These are phyloP conservation scores for Petrocephalus zakoni DNA, from an alignment of 2,113 vertebrate species.

Conservation along the genomic window DNA sequence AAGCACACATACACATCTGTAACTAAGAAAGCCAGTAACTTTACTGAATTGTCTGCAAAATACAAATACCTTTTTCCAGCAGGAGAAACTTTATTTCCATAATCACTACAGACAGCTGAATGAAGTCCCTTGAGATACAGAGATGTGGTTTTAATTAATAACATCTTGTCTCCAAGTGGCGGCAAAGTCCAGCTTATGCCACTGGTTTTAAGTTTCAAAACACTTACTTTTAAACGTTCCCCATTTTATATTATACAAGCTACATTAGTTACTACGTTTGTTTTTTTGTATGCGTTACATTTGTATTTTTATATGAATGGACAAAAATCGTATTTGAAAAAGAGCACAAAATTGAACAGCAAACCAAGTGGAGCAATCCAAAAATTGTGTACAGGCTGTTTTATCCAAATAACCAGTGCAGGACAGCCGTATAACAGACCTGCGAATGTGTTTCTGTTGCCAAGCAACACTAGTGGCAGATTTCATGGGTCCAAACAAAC, in stretches of 20 bases:
- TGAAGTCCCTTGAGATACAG: conserved; percentile 82
- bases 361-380: conserved; percentile 78
- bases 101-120: conserved; percentile 81
- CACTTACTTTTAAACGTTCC: conserved; percentile 70
- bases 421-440: not conserved
- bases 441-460: not conserved
- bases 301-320: conserved; percentile 62
- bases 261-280: conserved; percentile 62
- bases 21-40: conserved; percentile 91
- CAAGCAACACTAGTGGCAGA: not conserved
- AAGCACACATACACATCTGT: conserved; percentile 70
- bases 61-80: conserved; percentile 83
- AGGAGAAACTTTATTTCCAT: conserved; percentile 73
- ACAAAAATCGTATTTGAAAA: conserved; percentile 30
- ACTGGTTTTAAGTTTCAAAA: conserved; percentile 64
- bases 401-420: conserved; percentile 24
- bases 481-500: not conserved
- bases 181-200: conserved; percentile 97
- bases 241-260: conserved; percentile 65
- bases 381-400: conserved; percentile 48
- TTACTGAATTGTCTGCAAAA: conserved; percentile 91
- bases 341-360: conserved; percentile 63
- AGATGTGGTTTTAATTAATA: conserved; percentile 74
- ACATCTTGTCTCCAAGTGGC: conserved; percentile 84
- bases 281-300: conserved; percentile 52